Conservation (phyloP, 2,888 invertebrate genomes). For the Anagyrus pseudococci region DNA sequence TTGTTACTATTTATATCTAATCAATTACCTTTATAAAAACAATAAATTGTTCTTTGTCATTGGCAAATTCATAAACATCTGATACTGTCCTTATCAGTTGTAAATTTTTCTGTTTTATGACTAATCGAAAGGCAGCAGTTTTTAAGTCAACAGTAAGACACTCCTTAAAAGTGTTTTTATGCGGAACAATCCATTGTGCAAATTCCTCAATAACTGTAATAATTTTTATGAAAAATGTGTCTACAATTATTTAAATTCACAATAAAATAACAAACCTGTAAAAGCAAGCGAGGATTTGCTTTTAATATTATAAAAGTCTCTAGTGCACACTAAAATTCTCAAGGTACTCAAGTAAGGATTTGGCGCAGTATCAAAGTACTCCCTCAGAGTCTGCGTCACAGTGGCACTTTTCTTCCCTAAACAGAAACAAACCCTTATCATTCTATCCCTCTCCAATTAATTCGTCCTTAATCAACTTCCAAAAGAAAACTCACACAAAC, state of each 20-base stretch:
- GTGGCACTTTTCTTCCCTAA: constrained; percentile 68
- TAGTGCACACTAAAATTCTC: constrained; percentile 68
- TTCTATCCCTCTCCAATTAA: constrained; percentile 1
- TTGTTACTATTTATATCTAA: not conserved
- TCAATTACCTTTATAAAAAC: constrained; percentile 44
- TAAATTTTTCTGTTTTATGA: constrained; percentile 72
- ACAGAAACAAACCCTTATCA: too few species aligned
- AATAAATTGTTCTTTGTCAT: constrained; percentile 70
- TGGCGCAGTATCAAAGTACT: constrained; percentile 63
- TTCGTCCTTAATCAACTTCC: too few species aligned
- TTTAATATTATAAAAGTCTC: constrained; percentile 71
- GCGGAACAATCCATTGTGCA: constrained; percentile 53
- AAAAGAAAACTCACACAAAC: constrained; percentile 47
- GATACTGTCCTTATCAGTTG: constrained; percentile 71
- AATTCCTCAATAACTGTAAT: constrained; percentile 60
- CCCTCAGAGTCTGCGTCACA: constrained; percentile 63
- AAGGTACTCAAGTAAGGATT: constrained; percentile 71
- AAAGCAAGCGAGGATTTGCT: constrained; percentile 69
- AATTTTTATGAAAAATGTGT: not conserved
- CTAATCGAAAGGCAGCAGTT: constrained; percentile 75
- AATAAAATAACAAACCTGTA: constrained; percentile 51
- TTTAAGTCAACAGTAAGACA: constrained; percentile 67
- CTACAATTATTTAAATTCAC: constrained; percentile 1
- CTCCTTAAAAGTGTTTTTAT: constrained; percentile 61
- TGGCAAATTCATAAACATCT: constrained; percentile 69